phyloP scores from a whole-genome alignment of 2,888 invertebrate genomes.

The Cryptocephalus moraei region DNA sequence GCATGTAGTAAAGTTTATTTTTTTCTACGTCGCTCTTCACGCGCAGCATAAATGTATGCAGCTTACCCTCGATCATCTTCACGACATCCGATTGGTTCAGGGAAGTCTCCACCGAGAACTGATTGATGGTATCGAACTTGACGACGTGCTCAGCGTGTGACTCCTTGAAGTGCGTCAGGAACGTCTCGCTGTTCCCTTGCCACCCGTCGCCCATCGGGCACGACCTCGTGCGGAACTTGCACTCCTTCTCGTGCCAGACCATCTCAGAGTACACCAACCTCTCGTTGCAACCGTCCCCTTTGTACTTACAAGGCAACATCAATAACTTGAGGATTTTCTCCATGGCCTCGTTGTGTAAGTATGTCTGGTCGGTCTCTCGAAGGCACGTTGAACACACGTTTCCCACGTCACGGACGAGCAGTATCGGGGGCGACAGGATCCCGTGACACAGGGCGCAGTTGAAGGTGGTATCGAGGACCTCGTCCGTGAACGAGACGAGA shows the following conservation, averaged over 20 bases:
- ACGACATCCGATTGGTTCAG: constrained; percentile 19
- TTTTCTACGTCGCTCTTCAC: constrained; percentile 19
- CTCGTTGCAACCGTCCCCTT: constrained; percentile 21
- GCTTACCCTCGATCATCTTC: constrained; percentile 23
- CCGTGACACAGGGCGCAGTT: constrained; percentile 19
- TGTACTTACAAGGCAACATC: constrained; percentile 23
- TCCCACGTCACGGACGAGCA: constrained; percentile 24
- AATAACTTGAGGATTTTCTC: constrained; percentile 21
- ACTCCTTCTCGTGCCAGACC: constrained; percentile 17
- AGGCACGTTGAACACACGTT: constrained; percentile 26
- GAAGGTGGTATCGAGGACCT: too few species aligned
- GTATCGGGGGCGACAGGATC: constrained; percentile 25
- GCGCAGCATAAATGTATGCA: constrained; percentile 22
- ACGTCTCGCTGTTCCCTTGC: constrained; percentile 21
- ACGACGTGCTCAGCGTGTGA: constrained; percentile 24
- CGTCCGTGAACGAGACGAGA: too few species aligned
- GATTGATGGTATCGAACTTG: constrained; percentile 19
- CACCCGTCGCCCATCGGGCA: constrained; percentile 20
- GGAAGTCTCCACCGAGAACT: constrained; percentile 23
- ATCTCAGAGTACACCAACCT: constrained; percentile 16
- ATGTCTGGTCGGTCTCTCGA: constrained; percentile 8
- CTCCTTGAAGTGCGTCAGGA: constrained; percentile 25
- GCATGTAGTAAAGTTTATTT: constrained; percentile 22
- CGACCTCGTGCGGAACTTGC: constrained; percentile 18
- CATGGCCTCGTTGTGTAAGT: constrained; percentile 15